Evolutionary conservation across 2,797 vertebrate species (phyloP).

Genomic region (Xenentodon cancila): DNA sequence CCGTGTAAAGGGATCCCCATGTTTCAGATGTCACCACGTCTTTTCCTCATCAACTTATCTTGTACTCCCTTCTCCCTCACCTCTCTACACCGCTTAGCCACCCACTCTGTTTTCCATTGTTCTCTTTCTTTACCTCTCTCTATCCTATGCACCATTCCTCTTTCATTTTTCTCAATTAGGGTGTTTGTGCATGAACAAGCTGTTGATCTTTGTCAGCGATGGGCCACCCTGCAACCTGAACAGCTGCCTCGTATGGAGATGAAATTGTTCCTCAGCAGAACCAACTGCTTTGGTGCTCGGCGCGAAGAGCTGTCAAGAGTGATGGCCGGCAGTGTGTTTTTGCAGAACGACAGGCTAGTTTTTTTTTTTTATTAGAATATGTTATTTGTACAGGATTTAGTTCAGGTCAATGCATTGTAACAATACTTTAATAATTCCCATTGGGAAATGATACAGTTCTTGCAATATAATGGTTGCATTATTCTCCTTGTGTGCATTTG

Average conservation of each 20-base stretch:
- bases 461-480: too few species aligned
- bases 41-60: conserved; percentile 40
- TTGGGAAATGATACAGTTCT: too few species aligned
- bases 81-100: conserved; percentile 9
- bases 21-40: conserved; percentile 48
- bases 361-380: conserved; percentile 28
- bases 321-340: conserved; percentile 1
- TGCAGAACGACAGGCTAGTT: conserved; percentile 2
- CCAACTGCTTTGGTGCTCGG: neutral
- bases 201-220: conserved; percentile 44
- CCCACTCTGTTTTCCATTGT: conserved; percentile 25
- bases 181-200: conserved; percentile 36
- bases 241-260: conserved; percentile 25
- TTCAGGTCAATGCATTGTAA: too few species aligned
- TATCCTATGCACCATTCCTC: conserved; percentile 14
- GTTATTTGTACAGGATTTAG: too few species aligned
- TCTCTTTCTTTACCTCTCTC: conserved; percentile 13
- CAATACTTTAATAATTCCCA: too few species aligned
- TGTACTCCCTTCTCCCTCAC: conserved; percentile 25
- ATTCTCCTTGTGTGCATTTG: neutral
- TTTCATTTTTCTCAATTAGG: conserved; percentile 49
- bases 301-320: neutral
- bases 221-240: conserved; percentile 18
- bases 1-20: conserved; percentile 27
- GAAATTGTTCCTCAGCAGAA: conserved; percentile 18